Evolutionary conservation across 2,888 invertebrate species (phyloP).

Genomic region (Fragum sueziense): DNA sequence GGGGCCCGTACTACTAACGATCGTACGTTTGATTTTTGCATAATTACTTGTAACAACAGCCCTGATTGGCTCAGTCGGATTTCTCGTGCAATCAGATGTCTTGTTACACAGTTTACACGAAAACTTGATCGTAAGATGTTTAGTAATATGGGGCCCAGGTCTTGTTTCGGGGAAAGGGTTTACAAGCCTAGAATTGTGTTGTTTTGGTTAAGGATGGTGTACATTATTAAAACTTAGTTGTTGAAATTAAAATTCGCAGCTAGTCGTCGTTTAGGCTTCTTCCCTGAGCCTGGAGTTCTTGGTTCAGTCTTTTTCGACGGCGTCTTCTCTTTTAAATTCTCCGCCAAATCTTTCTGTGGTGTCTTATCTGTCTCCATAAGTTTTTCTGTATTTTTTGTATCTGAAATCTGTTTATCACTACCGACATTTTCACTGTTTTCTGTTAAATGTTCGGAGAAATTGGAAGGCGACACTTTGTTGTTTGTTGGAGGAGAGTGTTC

Average conservation of each 20-base stretch:
- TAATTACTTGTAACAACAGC: no score
- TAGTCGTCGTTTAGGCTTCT: slow-evolving; percentile 48
- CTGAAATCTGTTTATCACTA: neutral
- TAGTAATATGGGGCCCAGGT: no score
- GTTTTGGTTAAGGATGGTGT: no score
- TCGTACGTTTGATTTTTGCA: no score
- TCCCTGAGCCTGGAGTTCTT: slow-evolving; percentile 29
- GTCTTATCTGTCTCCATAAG: neutral
- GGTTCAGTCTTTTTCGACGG: neutral
- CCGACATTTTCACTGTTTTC: neutral
- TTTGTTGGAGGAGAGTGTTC: neutral
- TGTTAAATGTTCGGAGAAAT: neutral
- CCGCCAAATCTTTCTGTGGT: neutral
- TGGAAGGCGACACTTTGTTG: neutral
- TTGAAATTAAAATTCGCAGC: slow-evolving; percentile 52
- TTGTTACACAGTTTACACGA: no score
- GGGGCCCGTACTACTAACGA: no score
- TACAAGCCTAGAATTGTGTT: no score
- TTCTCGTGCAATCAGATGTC: no score
- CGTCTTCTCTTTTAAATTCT: neutral
- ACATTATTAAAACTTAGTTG: neutral
- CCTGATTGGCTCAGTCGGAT: no score
- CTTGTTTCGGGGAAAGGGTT: no score
- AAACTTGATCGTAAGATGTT: no score
- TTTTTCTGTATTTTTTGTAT: neutral